A percentile compares a stretch with the other conserved stretches of the same genome.
Evolutionary conservation across 2,888 invertebrate genomes (phyloP).

Genomic region (Himalopsyche tibetana): DNA sequence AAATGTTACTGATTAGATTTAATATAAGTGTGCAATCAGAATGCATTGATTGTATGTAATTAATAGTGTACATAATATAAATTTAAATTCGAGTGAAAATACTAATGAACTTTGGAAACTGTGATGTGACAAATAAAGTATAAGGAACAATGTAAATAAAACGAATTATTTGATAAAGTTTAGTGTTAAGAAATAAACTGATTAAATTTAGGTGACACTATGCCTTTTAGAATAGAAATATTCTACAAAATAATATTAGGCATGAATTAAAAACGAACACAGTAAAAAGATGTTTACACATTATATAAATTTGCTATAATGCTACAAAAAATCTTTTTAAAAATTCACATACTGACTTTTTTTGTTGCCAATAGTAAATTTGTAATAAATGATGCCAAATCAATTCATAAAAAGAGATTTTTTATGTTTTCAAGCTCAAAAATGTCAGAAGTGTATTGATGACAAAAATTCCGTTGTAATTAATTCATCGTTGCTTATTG

Average conservation of each 20-base stretch:
- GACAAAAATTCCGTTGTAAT: too few relatives aligned
- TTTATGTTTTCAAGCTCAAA: too few relatives aligned
- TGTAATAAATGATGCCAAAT: too few relatives aligned
- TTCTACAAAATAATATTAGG: too few relatives aligned
- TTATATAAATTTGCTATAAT: background rate
- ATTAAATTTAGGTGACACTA: background rate
- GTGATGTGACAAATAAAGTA: constrained; percentile 1
- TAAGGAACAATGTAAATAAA: background rate
- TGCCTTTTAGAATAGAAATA: background rate
- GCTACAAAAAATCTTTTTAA: too few relatives aligned
- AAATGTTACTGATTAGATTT: constrained; percentile 28
- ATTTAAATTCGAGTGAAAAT: background rate
- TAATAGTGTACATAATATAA: too few relatives aligned
- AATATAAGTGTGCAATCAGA: background rate
- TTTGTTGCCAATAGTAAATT: too few relatives aligned
- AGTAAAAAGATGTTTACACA: background rate
- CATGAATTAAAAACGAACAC: background rate
- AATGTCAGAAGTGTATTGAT: too few relatives aligned
- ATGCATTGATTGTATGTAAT: too few relatives aligned
- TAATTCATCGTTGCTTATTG: too few relatives aligned
- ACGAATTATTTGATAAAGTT: constrained; percentile 1
- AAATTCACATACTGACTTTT: too few relatives aligned
- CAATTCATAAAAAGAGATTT: too few relatives aligned
- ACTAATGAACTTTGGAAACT: constrained; percentile 2
- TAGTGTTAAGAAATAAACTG: background rate